A percentile compares a stretch with the other conserved stretches of the same genome.
Evolutionary conservation across 2,113 vertebrate species (phyloP).

Genomic region (Mesitornis unicolor): DNA sequence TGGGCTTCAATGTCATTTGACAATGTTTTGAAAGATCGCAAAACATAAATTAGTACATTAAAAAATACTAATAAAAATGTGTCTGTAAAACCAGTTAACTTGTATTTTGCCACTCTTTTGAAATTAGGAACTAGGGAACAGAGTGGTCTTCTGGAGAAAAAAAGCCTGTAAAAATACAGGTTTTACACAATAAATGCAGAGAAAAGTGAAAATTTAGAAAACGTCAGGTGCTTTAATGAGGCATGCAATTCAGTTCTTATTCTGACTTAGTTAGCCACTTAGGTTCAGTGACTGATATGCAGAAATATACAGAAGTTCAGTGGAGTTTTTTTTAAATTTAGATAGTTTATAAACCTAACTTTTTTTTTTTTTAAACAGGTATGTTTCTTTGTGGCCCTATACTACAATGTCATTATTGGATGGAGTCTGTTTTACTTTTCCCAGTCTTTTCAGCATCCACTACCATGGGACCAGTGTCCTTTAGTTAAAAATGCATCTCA

Average conservation of each 20-base stretch:
- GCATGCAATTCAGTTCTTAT: neutral
- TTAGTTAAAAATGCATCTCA: slow-evolving; percentile 88
- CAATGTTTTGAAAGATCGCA: neutral
- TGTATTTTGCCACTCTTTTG: neutral
- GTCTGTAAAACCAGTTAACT: neutral
- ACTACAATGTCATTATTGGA: slow-evolving; percentile 98
- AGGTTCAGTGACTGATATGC: neutral
- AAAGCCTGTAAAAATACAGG: neutral
- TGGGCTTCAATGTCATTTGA: neutral
- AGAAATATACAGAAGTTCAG: neutral
- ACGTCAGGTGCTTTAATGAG: neutral
- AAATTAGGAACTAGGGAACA: neutral
- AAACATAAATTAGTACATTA: neutral
- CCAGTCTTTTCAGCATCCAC: slow-evolving; percentile 94
- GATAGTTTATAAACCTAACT: neutral
- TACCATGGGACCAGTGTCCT: slow-evolving; percentile 96
- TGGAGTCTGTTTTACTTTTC: slow-evolving; percentile 99
- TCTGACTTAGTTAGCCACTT: neutral
- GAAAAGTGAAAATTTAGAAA: neutral
- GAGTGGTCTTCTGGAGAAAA: neutral
- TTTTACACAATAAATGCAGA: neutral
- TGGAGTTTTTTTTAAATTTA: neutral
- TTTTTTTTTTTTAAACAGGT: slow-evolving; percentile 76
- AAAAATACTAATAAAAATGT: neutral
- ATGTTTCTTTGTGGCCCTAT: slow-evolving; percentile 94